Base-by-base conservation (phyloP, 2,797 vertebrate species). In the Karalla daura region DNA sequence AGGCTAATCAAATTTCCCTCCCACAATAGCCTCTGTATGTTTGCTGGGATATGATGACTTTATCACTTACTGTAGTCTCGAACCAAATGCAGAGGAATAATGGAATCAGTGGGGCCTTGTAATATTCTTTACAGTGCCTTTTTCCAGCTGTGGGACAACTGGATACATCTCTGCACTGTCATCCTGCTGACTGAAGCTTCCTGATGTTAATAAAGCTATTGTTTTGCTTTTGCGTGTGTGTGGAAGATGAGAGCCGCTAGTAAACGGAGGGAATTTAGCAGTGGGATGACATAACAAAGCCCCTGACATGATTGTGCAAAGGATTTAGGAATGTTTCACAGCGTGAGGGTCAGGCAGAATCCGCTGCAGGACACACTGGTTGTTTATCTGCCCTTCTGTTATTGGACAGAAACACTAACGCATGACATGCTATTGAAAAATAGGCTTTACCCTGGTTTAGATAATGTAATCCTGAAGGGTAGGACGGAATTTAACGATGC, bases 311-410 rank as follows among this genome's bases (percentile, higher is more conserved):
- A 85, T 55, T 68, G 68, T 81, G 53, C 66, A 58, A 85, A 64
- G 76, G 81, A 80, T 81, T 87, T 83, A 68, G 53, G 46, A 54
- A 21, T 83, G 77, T 79, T 83, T 83, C 61, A 84, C 78, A 83
- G 71, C 76, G 68, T 67, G 64, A 61, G 67, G 63, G 55, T 67
- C 51, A 79, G 67, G n/a, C 68, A 62, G 70, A 84, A 88, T 81
- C 67, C 14, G 55, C 87, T 83, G 55, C 28, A 54, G 68, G 58
- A 84, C 84, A 64, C 58, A 58, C 41, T 73, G 20, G 36, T 65
- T 70, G 78, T 70, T 86, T 76, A 80, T 85, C 77, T 79, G 66
- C 41, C 35, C 44, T 44, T 73, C 51, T 65, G 78, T 67, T 80
- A 77, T 66, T 66, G 79, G 77, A 82, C 80, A 74, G 79, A 84